Percentiles rank a stretch among this genome's conserved stretches.
phyloP scores from a whole-genome alignment of 2,888 invertebrate genomes.

The Tipula lateralis region DNA sequence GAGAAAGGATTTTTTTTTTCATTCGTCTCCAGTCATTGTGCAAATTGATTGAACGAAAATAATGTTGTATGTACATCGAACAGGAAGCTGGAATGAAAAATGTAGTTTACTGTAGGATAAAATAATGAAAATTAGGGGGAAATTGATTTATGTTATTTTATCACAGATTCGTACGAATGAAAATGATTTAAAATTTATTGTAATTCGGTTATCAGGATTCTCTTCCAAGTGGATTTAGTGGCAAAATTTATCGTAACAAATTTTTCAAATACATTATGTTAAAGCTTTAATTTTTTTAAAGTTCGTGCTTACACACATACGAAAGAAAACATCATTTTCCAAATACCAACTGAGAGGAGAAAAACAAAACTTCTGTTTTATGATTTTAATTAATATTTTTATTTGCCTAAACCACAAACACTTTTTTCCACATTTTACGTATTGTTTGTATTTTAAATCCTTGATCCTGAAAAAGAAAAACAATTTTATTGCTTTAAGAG shows the following conservation, averaged over 20 bases:
- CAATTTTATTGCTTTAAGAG: constrained; percentile 21
- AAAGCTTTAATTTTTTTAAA: background rate
- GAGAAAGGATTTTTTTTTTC: background rate
- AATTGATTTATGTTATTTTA: background rate
- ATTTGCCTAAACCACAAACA: background rate
- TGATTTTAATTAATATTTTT: constrained; percentile 20
- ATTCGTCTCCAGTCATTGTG: background rate
- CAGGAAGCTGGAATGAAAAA: background rate
- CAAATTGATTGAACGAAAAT: background rate
- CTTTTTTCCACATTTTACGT: background rate
- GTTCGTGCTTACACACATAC: background rate
- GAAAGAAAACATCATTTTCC: background rate
- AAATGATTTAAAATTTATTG: background rate
- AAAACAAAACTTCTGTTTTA: background rate
- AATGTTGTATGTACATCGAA: background rate
- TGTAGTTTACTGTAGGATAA: background rate
- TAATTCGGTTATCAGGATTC: background rate
- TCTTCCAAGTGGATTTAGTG: background rate
- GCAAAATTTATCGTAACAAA: background rate
- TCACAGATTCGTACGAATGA: background rate
- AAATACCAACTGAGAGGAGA: background rate
- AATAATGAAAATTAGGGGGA: background rate
- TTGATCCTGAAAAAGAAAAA: constrained; percentile 9
- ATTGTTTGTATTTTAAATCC: constrained; percentile 7
- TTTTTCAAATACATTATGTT: background rate